Evolutionary conservation across 2,797 vertebrate species (phyloP).

Genomic region (Decapterus maruadsi): DNA sequence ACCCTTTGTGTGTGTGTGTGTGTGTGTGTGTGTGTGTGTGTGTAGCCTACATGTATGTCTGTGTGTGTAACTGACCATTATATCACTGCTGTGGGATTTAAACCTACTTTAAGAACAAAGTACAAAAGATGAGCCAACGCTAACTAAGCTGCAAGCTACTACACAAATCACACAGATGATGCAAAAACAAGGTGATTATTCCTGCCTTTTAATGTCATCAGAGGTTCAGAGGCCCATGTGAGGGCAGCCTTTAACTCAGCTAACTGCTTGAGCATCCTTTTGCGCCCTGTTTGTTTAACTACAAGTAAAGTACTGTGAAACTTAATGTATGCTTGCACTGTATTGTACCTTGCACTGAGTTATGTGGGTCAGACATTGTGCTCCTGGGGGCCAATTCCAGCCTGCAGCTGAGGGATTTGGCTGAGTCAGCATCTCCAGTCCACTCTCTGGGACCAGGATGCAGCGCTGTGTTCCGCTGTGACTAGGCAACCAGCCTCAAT

Average conservation of each 20-base stretch:
- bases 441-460: constrained; percentile 79
- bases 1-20: constrained; percentile 53
- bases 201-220: constrained; percentile 27
- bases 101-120: constrained; percentile 57
- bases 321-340: constrained; percentile 56
- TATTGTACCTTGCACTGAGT: constrained; percentile 59
- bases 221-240: constrained; percentile 33
- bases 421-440: constrained; percentile 82
- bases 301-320: constrained; percentile 67
- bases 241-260: constrained; percentile 44
- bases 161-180: constrained; percentile 59
- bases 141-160: constrained; percentile 34
- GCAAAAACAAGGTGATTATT: constrained; percentile 57
- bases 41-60: constrained; percentile 28
- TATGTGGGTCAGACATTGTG: constrained; percentile 83
- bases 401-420: constrained; percentile 81
- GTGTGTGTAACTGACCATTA: constrained; percentile 56
- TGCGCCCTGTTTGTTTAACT: constrained; percentile 39
- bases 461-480: constrained; percentile 79
- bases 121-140: constrained; percentile 27
- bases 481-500: constrained; percentile 83
- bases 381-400: constrained; percentile 80
- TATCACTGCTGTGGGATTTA: constrained; percentile 51
- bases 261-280: neutral
- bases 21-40: constrained; percentile 6